Percentiles rank a stretch among this genome's conserved stretches.
phyloP scores from a whole-genome alignment of 2,113 vertebrate genomes.

The Madoqua kirkii region DNA sequence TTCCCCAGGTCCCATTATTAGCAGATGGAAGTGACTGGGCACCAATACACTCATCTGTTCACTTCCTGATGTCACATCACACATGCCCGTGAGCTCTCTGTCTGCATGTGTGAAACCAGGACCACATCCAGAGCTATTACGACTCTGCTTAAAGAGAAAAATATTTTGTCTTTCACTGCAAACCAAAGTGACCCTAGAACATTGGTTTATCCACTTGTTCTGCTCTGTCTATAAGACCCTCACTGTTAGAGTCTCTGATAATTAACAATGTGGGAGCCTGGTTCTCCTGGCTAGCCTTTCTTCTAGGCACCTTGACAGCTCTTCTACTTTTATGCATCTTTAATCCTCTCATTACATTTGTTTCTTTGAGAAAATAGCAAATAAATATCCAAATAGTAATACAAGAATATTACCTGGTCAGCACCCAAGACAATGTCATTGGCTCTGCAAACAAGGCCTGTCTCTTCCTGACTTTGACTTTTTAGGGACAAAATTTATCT shows the following conservation, averaged over 20 bases:
- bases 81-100: not conserved
- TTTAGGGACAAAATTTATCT: not conserved
- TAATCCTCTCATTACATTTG: accelerated
- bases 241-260: not conserved
- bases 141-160: not conserved
- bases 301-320: not conserved
- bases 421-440: accelerated
- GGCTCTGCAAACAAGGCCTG: not conserved
- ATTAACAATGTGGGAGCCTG: not conserved
- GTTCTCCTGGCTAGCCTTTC: not conserved
- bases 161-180: not conserved
- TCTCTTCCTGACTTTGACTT: not conserved
- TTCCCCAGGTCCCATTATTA: not conserved
- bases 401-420: not conserved
- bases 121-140: accelerated
- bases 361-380: not conserved
- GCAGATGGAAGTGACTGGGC: not conserved
- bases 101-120: accelerated
- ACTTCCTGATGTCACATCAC: too few relatives aligned
- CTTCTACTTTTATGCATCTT: not conserved
- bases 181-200: not conserved
- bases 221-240: not conserved
- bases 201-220: not conserved
- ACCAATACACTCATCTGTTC: not conserved
- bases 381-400: not conserved